phyloP scores from a whole-genome alignment of 2,113 vertebrate genomes.

The Corythoichthys haematopterus region DNA sequence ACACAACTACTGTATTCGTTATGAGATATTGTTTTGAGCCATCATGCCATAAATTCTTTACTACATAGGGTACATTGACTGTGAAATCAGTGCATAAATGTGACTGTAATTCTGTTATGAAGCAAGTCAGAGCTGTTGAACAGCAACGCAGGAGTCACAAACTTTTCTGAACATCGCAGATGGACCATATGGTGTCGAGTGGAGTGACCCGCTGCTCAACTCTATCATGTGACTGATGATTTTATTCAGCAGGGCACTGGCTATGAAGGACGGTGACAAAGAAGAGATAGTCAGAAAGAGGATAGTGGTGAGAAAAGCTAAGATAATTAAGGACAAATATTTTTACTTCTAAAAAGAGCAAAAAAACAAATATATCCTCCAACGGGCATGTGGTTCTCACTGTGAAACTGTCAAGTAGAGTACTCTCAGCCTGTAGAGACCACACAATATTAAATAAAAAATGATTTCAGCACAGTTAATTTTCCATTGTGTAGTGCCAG shows the following conservation, averaged over 20 bases:
- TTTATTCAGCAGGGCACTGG: conserved; percentile 52
- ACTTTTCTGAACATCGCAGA: conserved; percentile 33
- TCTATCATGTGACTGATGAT: conserved; percentile 44
- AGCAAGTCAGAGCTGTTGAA: conserved; percentile 9
- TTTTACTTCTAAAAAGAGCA: too few relatives aligned
- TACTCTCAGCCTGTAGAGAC: conserved; percentile 6
- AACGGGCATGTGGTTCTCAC: conserved; percentile 2
- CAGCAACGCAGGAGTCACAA: conserved; percentile 22
- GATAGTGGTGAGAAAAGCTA: conserved; percentile 1
- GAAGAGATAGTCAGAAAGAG: conserved; percentile 11
- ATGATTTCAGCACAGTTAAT: too few relatives aligned
- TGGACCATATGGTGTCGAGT: conserved; percentile 38
- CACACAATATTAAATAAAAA: too few relatives aligned
- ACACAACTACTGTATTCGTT: background rate
- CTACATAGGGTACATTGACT: background rate
- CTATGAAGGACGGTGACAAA: conserved; percentile 11
- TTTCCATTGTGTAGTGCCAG: too few relatives aligned
- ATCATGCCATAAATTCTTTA: background rate
- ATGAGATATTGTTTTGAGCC: background rate
- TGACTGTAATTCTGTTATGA: background rate
- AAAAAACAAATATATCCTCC: conserved; percentile 23
- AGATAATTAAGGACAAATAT: background rate
- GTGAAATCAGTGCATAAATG: background rate
- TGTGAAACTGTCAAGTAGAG: conserved; percentile 26
- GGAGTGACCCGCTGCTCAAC: conserved; percentile 49